These are phyloP conservation scores for Macheiramphus alcinus DNA, from an alignment of 2,113 vertebrate species.

Conservation along the genomic window DNA sequence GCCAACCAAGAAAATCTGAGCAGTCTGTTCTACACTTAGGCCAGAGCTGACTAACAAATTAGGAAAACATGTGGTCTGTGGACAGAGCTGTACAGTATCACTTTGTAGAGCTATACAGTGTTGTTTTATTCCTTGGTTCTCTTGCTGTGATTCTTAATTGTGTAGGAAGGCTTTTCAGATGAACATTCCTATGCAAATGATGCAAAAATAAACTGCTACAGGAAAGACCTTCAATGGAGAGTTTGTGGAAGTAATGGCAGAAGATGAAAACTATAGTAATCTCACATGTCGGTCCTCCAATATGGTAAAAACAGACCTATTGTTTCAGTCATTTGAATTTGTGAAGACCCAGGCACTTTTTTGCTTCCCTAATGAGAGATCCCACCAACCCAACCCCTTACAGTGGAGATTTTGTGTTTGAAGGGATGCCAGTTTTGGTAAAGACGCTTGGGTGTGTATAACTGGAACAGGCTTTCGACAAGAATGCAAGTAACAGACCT, in stretches of 20 bases:
- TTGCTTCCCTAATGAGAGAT: not conserved
- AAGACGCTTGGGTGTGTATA: not conserved
- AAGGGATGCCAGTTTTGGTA: not conserved
- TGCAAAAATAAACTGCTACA: not conserved
- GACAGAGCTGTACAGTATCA: not conserved
- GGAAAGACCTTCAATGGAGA: not conserved
- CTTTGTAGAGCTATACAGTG: not conserved
- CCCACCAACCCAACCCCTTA: not conserved
- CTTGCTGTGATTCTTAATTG: not conserved
- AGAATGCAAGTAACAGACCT: too few relatives aligned
- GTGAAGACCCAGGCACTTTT: not conserved
- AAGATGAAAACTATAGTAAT: not conserved
- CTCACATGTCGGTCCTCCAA: fast-evolving
- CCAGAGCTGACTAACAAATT: not conserved
- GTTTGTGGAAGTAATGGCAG: not conserved
- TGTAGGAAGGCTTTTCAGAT: not conserved
- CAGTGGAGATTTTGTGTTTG: not conserved
- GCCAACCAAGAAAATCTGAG: not conserved
- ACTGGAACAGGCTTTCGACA: not conserved
- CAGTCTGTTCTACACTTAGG: not conserved
- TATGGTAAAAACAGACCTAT: not conserved
- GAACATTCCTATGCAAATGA: not conserved
- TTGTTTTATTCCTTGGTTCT: not conserved
- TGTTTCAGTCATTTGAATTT: not conserved
- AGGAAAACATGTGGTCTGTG: fast-evolving